Evolutionary conservation across 2,888 invertebrate species (phyloP), one percentile per base, ranked within the genome.

Genomic region (Ametastegia equiseti): DNA sequence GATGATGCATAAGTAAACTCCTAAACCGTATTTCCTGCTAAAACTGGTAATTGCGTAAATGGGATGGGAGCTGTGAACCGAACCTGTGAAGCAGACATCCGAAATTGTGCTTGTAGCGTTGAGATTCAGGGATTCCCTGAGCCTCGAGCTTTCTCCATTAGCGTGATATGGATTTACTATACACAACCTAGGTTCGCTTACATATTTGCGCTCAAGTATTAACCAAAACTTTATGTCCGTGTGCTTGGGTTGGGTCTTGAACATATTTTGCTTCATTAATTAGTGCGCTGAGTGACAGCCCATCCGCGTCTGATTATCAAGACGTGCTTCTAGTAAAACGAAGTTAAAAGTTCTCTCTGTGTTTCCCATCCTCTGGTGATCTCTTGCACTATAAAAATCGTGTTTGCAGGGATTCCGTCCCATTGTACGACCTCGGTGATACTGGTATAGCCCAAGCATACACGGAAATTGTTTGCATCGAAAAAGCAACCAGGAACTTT

Each of bases 101-200:
- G 15, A 71, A 71, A 36, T 75, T 50, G 30, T 36, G 54, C n/a
- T 75, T 75, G 36, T 19, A 75, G 50, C 73, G 50, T 73, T 9
- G 50, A 15, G 73, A 19, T 75, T 54, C 33, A n/a, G 33, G 19
- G 45, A 36, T 33, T 54, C 42, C 54, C 19, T 45, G 33, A 54
- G 73, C 36, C 73, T 36, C 33, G 23, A 75, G 73, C n/a, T 45
- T 75, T 33, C 54, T 75, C 73, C 73, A 75, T 75, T 75, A 75
- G 50, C 54, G 23, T 36, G 50, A 75, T 45, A 33, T 75, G 54
- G 19, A 39, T 13, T 27, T 75, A 54, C 54, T 75, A 50, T 50
- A 33, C 33, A 54, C 30, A n/a, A n/a, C n/a, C n/a, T n/a, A n/a
- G n/a, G 73, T 75, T 54, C 73, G 42, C 73, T 33, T n/a, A 54